Evolutionary conservation across 1,140 invertebrate species (phyloP), one percentile per base, ranked within the genome.

Genomic region (Heliconius hermathena): DNA sequence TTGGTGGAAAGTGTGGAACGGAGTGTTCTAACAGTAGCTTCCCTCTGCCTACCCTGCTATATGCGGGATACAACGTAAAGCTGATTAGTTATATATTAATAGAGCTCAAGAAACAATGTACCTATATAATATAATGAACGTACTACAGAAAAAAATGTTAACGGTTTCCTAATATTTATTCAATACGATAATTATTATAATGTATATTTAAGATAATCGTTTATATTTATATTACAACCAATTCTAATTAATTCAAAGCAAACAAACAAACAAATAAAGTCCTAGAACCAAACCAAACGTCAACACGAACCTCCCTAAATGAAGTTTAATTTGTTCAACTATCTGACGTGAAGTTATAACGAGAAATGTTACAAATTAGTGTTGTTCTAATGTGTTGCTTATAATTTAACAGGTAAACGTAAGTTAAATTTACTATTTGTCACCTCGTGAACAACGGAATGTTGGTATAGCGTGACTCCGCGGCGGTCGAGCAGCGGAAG

Each of bases 341-440:
- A 78, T 78, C 77, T 74, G 57, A 70, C 77, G 49, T 29, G 41
- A 78, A 78, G 36, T 66, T 78, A 78, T 78, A 78, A 78, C 77
- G 77, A 78, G 77, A 74, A 78, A 78, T 70, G 73, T 78, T 74
- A 73, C 73, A 78, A 78, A 78, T 78, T 74, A 77, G 76, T 70
- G 46, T 83, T 84, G 78, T 82, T 82, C 77, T 85, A 82, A 85
- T 83, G 80, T 84, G 84, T 81, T 70, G 76, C 84, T 85, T 87
- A 86, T 91, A 87, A 90, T 88, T 88, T 86, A 81, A 86, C 77
- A 84, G 85, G 85, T 90, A 87, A 89, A 89, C 88, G 91, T 91
- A 91, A 92, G 91, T 92, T 91, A 87, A 89, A 92, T 90, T 92
- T 87, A 90, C 89, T 89, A 92, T 93, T 92, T 93, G 92, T 93